Evolutionary conservation across 2,113 vertebrate species (phyloP).

Genomic region (Cheirogaleus medius): DNA sequence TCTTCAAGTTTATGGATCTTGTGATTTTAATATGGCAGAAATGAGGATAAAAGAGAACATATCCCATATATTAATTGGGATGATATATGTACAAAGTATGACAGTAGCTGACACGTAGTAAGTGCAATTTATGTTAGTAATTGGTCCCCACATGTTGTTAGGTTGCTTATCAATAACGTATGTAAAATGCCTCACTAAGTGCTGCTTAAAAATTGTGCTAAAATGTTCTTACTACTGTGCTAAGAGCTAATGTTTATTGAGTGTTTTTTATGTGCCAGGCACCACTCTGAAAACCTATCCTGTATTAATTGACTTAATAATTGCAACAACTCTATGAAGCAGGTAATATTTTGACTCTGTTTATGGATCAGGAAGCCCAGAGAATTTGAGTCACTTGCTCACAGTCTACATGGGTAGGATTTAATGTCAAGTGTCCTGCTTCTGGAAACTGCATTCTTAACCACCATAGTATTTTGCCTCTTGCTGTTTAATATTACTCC

Average conservation of each 20-base stretch:
- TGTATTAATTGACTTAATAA: background rate
- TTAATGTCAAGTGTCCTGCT: background rate
- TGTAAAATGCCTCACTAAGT: too few species aligned
- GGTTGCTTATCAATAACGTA: background rate
- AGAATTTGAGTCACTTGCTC: background rate
- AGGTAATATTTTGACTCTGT: background rate
- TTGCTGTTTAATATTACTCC: background rate
- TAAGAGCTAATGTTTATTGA: background rate
- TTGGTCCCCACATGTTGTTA: background rate
- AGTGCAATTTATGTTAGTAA: background rate
- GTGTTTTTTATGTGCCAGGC: background rate
- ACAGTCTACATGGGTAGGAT: background rate
- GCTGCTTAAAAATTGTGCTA: background rate
- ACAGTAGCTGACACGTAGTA: too few species aligned
- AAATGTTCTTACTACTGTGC: background rate
- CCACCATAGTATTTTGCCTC: background rate
- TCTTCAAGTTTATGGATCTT: too few species aligned
- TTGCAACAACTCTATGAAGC: background rate
- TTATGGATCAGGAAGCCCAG: background rate
- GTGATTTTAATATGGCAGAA: too few species aligned
- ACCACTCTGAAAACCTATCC: background rate
- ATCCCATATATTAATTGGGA: background rate
- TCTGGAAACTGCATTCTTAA: background rate
- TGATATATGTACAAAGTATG: rapidly evolving
- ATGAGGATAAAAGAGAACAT: background rate